A percentile compares a stretch with the other conserved stretches of the same genome.
Evolutionary conservation across 1,140 invertebrate species (phyloP).

Genomic region (Maconellicoccus hirsutus): DNA sequence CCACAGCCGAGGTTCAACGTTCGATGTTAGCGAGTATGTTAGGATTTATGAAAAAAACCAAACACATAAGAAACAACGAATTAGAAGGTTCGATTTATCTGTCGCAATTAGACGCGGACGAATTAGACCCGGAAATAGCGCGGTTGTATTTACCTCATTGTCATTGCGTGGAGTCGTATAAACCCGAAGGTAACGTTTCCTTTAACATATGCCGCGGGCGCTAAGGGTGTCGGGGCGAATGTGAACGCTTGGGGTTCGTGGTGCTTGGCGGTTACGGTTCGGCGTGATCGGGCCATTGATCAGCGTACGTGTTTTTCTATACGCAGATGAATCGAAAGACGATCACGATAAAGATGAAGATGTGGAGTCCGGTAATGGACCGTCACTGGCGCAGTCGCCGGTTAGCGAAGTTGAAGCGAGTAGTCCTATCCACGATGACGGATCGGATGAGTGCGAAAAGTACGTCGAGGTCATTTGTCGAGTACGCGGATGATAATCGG

Average conservation of each 20-base stretch:
- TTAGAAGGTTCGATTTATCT: conserved; percentile 55
- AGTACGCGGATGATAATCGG: neutral
- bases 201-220: too few relatives aligned
- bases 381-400: conserved; percentile 85
- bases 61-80: conserved; percentile 53
- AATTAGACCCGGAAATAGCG: conserved; percentile 78
- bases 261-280: too few relatives aligned
- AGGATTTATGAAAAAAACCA: conserved; percentile 77
- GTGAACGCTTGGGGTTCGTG: too few relatives aligned
- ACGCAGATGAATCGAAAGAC: conserved; percentile 24
- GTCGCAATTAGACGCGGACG: conserved; percentile 77
- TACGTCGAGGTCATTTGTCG: neutral
- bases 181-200: conserved; percentile 1
- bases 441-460: neutral
- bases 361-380: conserved; percentile 86
- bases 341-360: conserved; percentile 49
- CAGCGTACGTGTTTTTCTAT: too few relatives aligned
- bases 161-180: conserved; percentile 21
- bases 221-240: too few relatives aligned
- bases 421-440: neutral
- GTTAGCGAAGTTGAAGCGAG: conserved; percentile 44
- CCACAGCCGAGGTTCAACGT: conserved; percentile 43
- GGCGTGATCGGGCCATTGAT: too few relatives aligned
- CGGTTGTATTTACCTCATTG: conserved; percentile 69
- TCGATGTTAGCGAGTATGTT: conserved; percentile 83